Percentiles rank a stretch among this genome's conserved stretches.
Evolutionary conservation across 2,113 vertebrate genomes (phyloP).

Genomic region (Caretta caretta): DNA sequence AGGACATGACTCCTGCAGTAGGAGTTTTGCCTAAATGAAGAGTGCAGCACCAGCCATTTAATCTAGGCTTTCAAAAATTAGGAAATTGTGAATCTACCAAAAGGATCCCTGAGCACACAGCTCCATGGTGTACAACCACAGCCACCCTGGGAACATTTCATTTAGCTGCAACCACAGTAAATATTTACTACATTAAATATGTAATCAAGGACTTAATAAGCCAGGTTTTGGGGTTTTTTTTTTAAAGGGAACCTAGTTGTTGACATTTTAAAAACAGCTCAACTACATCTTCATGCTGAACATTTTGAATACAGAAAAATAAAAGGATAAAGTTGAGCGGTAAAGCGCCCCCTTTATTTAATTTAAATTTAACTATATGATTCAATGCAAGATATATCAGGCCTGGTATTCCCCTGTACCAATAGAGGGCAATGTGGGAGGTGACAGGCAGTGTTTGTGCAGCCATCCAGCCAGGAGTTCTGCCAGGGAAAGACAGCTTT

Average conservation of each 20-base stretch:
- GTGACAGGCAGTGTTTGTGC: constrained; percentile 2
- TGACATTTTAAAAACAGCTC: background rate
- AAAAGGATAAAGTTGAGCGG: background rate
- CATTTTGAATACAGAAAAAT: background rate
- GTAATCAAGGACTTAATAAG: background rate
- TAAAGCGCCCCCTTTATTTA: background rate
- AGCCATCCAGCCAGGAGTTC: constrained; percentile 15
- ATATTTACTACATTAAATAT: background rate
- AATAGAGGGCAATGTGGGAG: background rate
- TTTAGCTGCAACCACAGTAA: background rate
- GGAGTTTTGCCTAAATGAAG: background rate
- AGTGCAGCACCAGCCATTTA: background rate
- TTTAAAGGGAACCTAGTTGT: background rate
- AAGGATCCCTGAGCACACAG: background rate
- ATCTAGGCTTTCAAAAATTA: background rate
- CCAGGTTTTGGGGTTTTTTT: too few species aligned
- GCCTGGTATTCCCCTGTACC: background rate
- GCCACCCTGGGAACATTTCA: background rate
- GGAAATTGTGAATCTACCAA: background rate
- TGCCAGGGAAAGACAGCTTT: constrained; percentile 14
- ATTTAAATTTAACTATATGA: background rate
- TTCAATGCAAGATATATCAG: background rate
- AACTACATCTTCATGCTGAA: background rate
- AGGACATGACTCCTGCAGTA: background rate
- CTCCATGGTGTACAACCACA: background rate